Evolutionary conservation across 1,140 invertebrate species (phyloP), one percentile per base, ranked within the genome.

Genomic region (Pogonomyrmex barbatus): DNA sequence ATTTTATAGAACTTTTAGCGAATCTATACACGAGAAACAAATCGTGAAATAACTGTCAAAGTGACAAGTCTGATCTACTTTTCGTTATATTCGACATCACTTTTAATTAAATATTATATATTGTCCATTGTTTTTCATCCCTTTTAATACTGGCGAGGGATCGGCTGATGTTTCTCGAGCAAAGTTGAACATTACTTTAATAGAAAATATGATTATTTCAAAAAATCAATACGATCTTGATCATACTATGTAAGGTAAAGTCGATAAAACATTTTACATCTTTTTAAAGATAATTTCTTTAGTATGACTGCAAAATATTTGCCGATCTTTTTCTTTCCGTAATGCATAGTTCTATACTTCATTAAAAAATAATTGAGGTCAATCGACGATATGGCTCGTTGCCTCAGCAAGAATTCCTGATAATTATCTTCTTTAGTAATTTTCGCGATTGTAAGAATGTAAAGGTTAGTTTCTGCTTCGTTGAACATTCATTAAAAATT

Each of bases 61-160:
- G 70, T 87, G 78, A 89, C 84, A 89, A 87, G 71, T 58, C 70
- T 87, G 71, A 89, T 89, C 52, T 85, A 81, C 24, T n/a, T 30
- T 67, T 63, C 56, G 60, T 86, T 76, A 73, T 68, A 54, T 75
- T 54, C 58, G 30, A 84, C 50, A 54, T 89, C 73, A 77, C 63
- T 83, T 89, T 90, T 89, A 87, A 87, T 90, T 86, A 65, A 76
- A 47, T 60, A 58, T 73, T 17, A 30, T 36, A 33, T 47, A 65
- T 76, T 24, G 54, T 45, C 85, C 17, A 36, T 82, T 58, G n/a
- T 76, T 30, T 12, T 52, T 9, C 45, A 24, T 62, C 50, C 50
- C 10, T 70, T 50, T 30, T 12, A 68, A 70, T 52, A 42, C 45
- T 83, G 58, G 56, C 8, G 30, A 75, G 52, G 42, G 68, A 50